Percentiles rank a stretch among this genome's conserved stretches.
Evolutionary conservation across 2,888 invertebrate genomes (phyloP).

Genomic region (Eumacrocentrus americanus): DNA sequence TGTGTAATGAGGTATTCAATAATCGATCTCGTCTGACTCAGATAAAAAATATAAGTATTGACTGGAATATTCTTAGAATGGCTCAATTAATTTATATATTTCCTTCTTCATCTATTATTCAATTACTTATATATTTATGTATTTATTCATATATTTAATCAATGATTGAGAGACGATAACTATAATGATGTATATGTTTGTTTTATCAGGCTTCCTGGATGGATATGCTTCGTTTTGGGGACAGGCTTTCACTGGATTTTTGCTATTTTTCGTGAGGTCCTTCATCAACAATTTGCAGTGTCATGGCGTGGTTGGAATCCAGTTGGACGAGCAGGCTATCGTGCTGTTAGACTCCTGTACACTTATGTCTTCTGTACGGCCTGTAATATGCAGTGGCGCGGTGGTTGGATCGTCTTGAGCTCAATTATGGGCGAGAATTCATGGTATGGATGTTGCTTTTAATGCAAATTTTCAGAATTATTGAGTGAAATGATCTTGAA

Average conservation of each 20-base stretch:
- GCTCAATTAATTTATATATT: no score
- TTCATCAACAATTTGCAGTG: slow-evolving; percentile 40
- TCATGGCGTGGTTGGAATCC: slow-evolving; percentile 32
- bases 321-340: slow-evolving; percentile 30
- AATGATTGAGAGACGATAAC: no score
- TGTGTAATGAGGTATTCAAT: neutral
- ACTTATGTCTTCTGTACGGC: slow-evolving; percentile 63
- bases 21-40: neutral
- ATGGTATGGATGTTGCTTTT: slow-evolving; percentile 36
- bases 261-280: slow-evolving; percentile 53
- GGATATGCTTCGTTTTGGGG: slow-evolving; percentile 62
- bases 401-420: slow-evolving; percentile 63
- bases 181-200: no score
- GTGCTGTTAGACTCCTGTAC: slow-evolving; percentile 53
- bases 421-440: slow-evolving; percentile 39
- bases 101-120: no score
- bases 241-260: slow-evolving; percentile 66
- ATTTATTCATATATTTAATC: neutral
- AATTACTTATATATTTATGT: no score
- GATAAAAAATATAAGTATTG: no score
- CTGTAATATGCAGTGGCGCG: slow-evolving; percentile 66
- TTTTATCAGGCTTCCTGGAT: slow-evolving; percentile 63
- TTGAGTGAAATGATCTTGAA: no score
- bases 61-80: no score
- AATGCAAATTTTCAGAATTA: neutral